A percentile compares a stretch with the other conserved stretches of the same genome.
Conservation (phyloP, 2,888 invertebrate species). For the Stomorhina lunata region DNA sequence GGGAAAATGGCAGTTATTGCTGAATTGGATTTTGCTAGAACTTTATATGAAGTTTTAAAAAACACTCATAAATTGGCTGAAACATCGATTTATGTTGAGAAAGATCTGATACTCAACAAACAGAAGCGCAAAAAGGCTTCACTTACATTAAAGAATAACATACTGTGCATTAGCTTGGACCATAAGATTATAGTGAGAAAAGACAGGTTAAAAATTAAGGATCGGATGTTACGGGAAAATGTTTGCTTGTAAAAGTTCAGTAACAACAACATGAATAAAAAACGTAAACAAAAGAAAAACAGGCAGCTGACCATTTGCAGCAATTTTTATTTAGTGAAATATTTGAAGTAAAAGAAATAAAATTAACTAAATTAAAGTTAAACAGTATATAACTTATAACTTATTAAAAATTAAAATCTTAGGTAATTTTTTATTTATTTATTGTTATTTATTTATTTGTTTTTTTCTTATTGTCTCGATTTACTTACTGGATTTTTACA, state of each 20-base stretch:
- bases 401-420: no score
- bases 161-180: neutral
- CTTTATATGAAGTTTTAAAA: neutral
- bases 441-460: no score
- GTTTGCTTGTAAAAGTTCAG: no score
- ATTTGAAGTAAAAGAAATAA: no score
- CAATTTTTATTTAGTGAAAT: no score
- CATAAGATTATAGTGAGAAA: neutral
- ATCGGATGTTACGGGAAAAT: neutral
- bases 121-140: neutral
- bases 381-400: no score
- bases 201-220: neutral
- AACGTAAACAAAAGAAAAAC: neutral
- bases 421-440: no score
- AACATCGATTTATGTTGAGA: neutral
- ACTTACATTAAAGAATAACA: neutral
- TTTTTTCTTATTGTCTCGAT: no score
- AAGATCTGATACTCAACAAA: neutral
- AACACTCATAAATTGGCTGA: neutral
- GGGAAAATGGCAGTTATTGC: neutral
- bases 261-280: no score
- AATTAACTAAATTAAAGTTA: no score
- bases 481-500: no score
- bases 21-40: neutral
- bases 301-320: no score